These are phyloP conservation scores for Chloroceryle aenea DNA, from an alignment of 2,113 vertebrate species.

Conservation along the genomic window DNA sequence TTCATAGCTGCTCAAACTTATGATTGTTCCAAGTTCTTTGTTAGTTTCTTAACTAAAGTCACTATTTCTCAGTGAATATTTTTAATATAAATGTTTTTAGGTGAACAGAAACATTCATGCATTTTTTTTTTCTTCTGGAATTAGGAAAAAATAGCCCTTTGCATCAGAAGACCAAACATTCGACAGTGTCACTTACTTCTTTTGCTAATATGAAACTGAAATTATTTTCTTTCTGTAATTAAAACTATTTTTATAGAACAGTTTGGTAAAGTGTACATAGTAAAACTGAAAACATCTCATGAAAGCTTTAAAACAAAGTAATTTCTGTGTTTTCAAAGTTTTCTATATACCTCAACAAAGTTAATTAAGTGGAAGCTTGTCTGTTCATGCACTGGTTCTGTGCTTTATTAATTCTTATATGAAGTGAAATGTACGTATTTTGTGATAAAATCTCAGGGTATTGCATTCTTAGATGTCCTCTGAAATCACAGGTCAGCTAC, in stretches of 20 bases:
- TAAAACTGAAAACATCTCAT: neutral
- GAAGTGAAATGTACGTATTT: neutral
- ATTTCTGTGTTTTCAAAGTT: neutral
- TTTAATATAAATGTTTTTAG: neutral
- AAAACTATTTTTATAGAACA: neutral
- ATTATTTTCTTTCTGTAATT: neutral
- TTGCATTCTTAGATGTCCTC: neutral
- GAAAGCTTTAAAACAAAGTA: neutral
- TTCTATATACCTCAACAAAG: neutral
- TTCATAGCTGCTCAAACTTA: neutral
- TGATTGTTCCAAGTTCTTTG: neutral
- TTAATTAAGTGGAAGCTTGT: neutral
- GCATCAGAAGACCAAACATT: neutral
- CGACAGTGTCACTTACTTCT: neutral
- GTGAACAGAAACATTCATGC: neutral
- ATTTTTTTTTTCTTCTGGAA: neutral
- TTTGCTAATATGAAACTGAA: neutral
- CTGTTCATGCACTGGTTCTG: neutral
- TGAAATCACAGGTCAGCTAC: neutral
- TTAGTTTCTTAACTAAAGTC: neutral
- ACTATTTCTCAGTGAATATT: neutral
- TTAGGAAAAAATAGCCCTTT: neutral
- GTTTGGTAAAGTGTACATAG: neutral
- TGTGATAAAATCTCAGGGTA: neutral
- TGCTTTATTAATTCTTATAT: neutral